These are phyloP conservation scores for Botia kubotai DNA, from an alignment of 2,797 vertebrate species.

Conservation along the genomic window DNA sequence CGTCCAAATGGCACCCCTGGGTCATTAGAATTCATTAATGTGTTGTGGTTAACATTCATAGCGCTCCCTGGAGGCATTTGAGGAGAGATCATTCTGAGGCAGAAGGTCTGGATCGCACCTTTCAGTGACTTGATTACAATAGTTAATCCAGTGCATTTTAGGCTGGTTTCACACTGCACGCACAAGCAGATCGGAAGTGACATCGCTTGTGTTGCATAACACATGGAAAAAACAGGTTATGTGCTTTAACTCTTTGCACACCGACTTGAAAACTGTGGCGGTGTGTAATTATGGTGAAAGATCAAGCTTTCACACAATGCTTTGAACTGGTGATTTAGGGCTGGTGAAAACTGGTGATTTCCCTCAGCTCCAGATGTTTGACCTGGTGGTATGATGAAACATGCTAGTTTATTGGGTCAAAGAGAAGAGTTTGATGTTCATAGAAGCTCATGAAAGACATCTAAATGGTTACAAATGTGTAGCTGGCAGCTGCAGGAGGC, in stretches of 20 bases:
- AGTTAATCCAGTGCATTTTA: not conserved
- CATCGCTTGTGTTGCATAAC: not conserved
- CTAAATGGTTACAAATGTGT: slow-evolving; percentile 30
- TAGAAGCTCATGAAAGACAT: not conserved
- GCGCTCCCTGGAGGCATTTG: slow-evolving; percentile 17
- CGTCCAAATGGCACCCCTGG: slow-evolving; percentile 53
- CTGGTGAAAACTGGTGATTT: no score
- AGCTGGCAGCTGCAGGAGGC: slow-evolving; percentile 10
- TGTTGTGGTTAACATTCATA: slow-evolving; percentile 46
- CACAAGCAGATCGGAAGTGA: not conserved
- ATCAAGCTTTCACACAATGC: not conserved
- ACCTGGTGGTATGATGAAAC: slow-evolving; percentile 19
- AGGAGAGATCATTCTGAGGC: slow-evolving; percentile 37
- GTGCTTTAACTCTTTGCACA: not conserved
- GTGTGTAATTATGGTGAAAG: slow-evolving; percentile 26
- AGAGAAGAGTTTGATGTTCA: slow-evolving; percentile 8
- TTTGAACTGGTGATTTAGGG: slow-evolving; percentile 16
- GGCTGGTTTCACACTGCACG: not conserved
- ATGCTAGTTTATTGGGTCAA: slow-evolving; percentile 33
- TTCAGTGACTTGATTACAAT: slow-evolving; percentile 24
- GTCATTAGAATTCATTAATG: slow-evolving; percentile 59
- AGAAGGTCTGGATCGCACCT: slow-evolving; percentile 30
- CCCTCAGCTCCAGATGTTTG: slow-evolving; percentile 39
- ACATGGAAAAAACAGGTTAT: no score
- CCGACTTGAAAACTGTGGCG: not conserved